Conservation (phyloP, 2,888 invertebrate species). For the Thelaira solivaga region DNA sequence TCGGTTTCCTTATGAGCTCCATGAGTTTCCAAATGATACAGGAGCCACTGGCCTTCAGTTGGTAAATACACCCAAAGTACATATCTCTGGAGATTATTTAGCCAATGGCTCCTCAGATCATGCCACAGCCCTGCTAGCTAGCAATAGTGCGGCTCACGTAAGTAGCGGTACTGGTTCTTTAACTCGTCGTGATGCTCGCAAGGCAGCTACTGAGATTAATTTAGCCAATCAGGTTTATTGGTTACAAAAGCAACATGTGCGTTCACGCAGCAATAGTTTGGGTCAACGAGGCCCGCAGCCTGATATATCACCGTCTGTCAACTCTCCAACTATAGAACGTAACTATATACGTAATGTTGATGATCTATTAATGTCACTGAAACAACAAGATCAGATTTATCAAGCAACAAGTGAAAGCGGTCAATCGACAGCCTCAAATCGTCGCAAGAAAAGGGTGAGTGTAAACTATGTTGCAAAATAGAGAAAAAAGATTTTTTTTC, state of each 20-base stretch:
- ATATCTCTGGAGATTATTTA: conserved; percentile 75
- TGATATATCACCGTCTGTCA: conserved; percentile 17
- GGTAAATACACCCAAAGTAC: conserved; percentile 73
- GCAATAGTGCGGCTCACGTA: background rate
- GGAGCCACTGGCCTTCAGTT: conserved; percentile 73
- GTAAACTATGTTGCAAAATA: no score
- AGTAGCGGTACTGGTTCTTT: conserved; percentile 49
- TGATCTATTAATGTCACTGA: conserved; percentile 72
- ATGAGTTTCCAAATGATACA: conserved; percentile 73
- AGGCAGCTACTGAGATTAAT: conserved; percentile 71
- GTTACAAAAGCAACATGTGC: conserved; percentile 69
- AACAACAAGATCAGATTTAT: conserved; percentile 64
- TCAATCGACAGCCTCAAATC: conserved; percentile 68
- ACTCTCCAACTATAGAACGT: conserved; percentile 54
- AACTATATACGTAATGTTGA: conserved; percentile 74
- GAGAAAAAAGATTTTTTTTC: no score
- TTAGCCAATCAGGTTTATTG: conserved; percentile 74
- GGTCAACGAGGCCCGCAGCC: conserved; percentile 63
- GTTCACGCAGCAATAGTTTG: conserved; percentile 73
- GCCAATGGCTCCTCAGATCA: conserved; percentile 65
- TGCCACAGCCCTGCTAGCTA: conserved; percentile 42
- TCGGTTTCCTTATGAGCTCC: conserved; percentile 73
- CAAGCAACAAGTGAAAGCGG: conserved; percentile 66
- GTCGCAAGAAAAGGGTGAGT: conserved; percentile 74
- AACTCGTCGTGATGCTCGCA: conserved; percentile 68